Conservation (phyloP, 2,113 vertebrate genomes). For the Alligator mississippiensis region DNA sequence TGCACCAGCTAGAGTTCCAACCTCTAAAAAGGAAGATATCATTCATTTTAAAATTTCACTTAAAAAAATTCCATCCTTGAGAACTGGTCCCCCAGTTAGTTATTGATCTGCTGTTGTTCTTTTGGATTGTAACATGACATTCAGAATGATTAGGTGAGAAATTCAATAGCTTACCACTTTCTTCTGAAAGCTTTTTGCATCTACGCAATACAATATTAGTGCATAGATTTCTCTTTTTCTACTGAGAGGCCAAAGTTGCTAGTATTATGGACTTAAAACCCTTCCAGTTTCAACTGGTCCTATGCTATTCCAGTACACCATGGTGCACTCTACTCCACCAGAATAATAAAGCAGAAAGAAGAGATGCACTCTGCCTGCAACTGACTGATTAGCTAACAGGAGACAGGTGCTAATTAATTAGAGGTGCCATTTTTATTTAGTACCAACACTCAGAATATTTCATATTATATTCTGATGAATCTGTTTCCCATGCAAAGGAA, state of each 20-base stretch:
- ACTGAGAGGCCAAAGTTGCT: conserved; percentile 27
- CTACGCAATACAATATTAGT: not conserved
- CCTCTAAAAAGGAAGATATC: not conserved
- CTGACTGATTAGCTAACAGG: conserved; percentile 65
- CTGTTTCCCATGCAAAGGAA: conserved; percentile 64
- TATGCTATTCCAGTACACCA: conserved; percentile 38
- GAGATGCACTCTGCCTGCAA: conserved; percentile 70
- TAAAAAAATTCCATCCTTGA: not conserved
- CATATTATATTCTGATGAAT: not conserved
- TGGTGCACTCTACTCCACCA: conserved; percentile 2
- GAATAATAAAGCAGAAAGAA: conserved; percentile 53
- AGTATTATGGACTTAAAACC: not conserved
- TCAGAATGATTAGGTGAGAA: not conserved
- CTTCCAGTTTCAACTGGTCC: not conserved
- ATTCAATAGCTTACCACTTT: conserved; percentile 19
- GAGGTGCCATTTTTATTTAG: conserved; percentile 68
- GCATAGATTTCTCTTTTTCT: not conserved
- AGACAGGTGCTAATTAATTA: conserved; percentile 69
- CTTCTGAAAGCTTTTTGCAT: conserved; percentile 23
- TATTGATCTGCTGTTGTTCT: not conserved
- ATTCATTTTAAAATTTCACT: not conserved
- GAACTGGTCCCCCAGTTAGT: not conserved
- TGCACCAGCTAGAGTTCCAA: not conserved
- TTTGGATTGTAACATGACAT: not conserved
- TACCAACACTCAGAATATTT: conserved; percentile 64